Conservation (phyloP, 2,888 invertebrate species). For the Spodoptera exigua region DNA sequence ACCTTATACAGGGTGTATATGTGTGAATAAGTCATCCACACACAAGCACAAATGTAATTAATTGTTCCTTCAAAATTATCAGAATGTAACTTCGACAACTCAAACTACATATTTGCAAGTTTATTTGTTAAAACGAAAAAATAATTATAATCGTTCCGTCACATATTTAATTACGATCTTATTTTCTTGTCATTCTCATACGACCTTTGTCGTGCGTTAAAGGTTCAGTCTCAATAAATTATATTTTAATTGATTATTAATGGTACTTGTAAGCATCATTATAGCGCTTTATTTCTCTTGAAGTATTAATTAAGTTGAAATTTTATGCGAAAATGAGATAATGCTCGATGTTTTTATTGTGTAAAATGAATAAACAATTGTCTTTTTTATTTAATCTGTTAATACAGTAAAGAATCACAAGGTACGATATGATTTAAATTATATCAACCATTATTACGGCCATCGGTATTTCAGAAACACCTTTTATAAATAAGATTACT, state of each 20-base stretch:
- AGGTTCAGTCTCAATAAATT: conserved; percentile 44
- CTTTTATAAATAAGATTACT: conserved; percentile 15
- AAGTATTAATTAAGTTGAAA: background rate
- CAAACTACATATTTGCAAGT: conserved; percentile 68
- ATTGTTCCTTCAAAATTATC: conserved; percentile 74
- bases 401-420: too few species aligned
- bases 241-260: conserved; percentile 11
- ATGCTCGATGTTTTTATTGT: too few species aligned
- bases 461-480: background rate
- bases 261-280: background rate
- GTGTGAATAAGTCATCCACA: conserved; percentile 57
- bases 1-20: too few species aligned
- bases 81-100: conserved; percentile 43
- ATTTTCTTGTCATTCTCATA: conserved; percentile 72
- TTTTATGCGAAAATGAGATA: background rate
- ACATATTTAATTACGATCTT: conserved; percentile 73
- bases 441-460: background rate
- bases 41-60: conserved; percentile 63
- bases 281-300: background rate
- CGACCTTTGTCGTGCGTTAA: conserved; percentile 63
- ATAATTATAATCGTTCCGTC: conserved; percentile 34
- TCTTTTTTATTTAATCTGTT: too few species aligned
- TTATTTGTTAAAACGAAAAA: conserved; percentile 64
- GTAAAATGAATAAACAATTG: too few species aligned
- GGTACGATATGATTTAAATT: background rate